Conservation (phyloP, 1,140 invertebrate species). For the Conus betulinus region DNA sequence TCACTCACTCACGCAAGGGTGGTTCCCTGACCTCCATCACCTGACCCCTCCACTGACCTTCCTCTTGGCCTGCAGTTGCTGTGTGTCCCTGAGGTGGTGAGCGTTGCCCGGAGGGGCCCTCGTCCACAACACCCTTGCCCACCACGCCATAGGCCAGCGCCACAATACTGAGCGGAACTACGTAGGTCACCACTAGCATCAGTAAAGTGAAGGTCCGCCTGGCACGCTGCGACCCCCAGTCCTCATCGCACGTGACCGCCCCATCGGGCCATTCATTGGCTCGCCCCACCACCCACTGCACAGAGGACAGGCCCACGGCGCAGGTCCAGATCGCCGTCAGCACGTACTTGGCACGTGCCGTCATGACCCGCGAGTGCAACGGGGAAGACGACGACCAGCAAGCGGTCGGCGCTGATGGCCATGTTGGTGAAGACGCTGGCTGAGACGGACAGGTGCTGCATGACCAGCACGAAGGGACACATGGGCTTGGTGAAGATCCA, state of each 20-base stretch:
- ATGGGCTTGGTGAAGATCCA: constrained; percentile 70
- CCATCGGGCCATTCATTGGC: constrained; percentile 59
- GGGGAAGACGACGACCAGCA: constrained; percentile 70
- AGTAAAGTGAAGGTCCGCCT: constrained; percentile 75
- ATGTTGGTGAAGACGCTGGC: constrained; percentile 71
- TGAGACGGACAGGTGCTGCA: constrained; percentile 70
- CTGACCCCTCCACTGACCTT: constrained; percentile 73
- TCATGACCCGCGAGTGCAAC: constrained; percentile 59
- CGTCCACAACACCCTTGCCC: constrained; percentile 71
- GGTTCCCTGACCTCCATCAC: too few relatives aligned
- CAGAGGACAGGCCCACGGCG: constrained; percentile 72
- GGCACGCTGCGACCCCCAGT: constrained; percentile 56
- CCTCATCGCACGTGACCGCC: constrained; percentile 56
- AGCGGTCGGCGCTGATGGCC: constrained; percentile 73
- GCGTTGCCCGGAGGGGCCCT: constrained; percentile 78
- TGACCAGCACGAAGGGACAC: constrained; percentile 70
- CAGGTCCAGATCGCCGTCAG: constrained; percentile 76
- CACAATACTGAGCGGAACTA: constrained; percentile 76
- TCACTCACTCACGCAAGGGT: too few relatives aligned
- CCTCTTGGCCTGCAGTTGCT: constrained; percentile 76
- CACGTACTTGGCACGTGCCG: constrained; percentile 64
- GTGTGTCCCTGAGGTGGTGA: constrained; percentile 75
- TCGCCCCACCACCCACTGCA: constrained; percentile 76
- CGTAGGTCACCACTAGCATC: constrained; percentile 77
- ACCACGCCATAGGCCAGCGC: constrained; percentile 76